Conservation (phyloP, 2,113 vertebrate species). For the Brachirus orientalis region DNA sequence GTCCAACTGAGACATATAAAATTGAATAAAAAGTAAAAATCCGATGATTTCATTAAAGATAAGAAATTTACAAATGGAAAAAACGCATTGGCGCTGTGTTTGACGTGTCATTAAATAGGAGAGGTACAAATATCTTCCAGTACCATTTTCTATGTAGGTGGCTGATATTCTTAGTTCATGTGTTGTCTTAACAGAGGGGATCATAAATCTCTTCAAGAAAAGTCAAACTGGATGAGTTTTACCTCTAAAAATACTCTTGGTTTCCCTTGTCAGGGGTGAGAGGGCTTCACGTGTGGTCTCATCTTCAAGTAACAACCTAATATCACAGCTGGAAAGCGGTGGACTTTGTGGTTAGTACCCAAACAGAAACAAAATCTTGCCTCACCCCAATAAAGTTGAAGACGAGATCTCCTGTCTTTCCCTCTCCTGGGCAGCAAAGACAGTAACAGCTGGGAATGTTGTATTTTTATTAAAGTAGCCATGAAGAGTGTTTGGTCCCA, state of each 20-base stretch:
- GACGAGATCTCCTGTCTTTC: conserved; percentile 21
- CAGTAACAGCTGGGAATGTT: conserved; percentile 10
- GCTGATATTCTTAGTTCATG: conserved; percentile 70
- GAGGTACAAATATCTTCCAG: conserved; percentile 58
- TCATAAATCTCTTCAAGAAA: conserved; percentile 78
- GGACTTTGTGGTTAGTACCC: conserved; percentile 45
- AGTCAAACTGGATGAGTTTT: conserved; percentile 57
- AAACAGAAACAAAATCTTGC: conserved; percentile 42
- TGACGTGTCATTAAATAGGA: conserved; percentile 26
- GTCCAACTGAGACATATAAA: not conserved
- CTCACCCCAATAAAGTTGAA: conserved; percentile 38
- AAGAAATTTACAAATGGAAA: not conserved
- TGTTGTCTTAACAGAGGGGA: conserved; percentile 58
- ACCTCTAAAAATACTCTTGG: conserved; percentile 78
- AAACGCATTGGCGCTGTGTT: conserved; percentile 17
- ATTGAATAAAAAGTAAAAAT: conserved; percentile 2
- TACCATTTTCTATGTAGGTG: conserved; percentile 80
- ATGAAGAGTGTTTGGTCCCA: conserved; percentile 29
- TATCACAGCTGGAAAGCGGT: conserved; percentile 79
- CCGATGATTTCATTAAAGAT: conserved; percentile 1
- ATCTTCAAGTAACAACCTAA: conserved; percentile 72
- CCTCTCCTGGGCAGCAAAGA: not conserved
- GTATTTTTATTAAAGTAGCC: conserved; percentile 23
- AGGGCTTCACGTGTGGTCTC: conserved; percentile 84
- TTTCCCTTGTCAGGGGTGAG: conserved; percentile 70